phyloP scores from a whole-genome alignment of 1,140 invertebrate species.

The Hycleus phaleratus region DNA sequence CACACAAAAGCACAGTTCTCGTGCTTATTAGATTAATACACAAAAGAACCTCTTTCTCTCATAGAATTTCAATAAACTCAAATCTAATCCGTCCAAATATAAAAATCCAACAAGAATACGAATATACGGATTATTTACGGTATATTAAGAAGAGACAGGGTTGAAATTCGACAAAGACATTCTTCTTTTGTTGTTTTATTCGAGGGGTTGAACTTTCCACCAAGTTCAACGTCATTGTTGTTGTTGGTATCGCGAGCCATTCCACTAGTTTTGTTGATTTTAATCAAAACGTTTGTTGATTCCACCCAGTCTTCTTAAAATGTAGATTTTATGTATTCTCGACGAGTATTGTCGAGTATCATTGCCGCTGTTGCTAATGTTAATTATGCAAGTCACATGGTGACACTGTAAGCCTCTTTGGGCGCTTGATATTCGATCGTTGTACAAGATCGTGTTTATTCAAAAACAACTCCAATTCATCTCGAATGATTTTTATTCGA shows the following conservation, averaged over 20 bases:
- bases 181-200: conserved; percentile 1
- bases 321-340: conserved; percentile 14
- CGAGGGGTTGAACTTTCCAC: no score
- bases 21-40: no score
- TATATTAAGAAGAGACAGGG: conserved; percentile 4
- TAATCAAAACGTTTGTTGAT: conserved; percentile 17
- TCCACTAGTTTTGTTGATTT: conserved; percentile 11
- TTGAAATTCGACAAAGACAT: background rate
- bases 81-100: no score
- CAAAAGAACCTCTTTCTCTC: no score
- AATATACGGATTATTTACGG: conserved; percentile 11
- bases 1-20: no score
- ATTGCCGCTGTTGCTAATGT: conserved; percentile 1
- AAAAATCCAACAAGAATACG: no score
- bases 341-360: conserved; percentile 1
- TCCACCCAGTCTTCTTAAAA: conserved; percentile 10
- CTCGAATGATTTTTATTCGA: no score
- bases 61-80: no score
- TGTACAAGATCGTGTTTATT: no score
- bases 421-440: no score
- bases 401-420: background rate
- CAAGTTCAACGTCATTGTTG: background rate
- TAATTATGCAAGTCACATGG: conserved; percentile 11
- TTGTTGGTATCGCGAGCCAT: no score
- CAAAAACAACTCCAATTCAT: no score